Percentiles rank a stretch among this genome's conserved stretches.
These are phyloP conservation scores for Allolobophora icterica DNA, from an alignment of 2,888 invertebrate genomes.

Conservation along the genomic window DNA sequence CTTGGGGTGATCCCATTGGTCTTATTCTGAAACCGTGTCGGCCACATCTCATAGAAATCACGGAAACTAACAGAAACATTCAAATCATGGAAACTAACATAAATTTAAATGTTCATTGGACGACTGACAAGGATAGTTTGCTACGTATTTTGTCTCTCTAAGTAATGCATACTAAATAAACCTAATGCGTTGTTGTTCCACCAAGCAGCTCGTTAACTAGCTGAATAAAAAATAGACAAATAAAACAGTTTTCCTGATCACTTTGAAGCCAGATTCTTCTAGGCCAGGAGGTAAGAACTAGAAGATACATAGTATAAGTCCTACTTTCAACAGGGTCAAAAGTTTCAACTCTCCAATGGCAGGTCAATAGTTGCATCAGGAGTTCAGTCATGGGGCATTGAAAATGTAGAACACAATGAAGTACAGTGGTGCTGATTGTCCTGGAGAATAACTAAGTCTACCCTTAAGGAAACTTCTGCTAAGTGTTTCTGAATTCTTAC, in stretches of 20 bases:
- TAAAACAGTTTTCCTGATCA: background rate
- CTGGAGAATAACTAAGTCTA: background rate
- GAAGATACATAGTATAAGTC: background rate
- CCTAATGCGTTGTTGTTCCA: background rate
- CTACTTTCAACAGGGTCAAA: too few species aligned
- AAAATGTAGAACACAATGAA: background rate
- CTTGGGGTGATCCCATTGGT: constrained; percentile 99
- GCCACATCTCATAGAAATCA: constrained; percentile 92
- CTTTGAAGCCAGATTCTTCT: background rate
- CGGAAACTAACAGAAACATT: constrained; percentile 70
- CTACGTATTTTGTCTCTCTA: background rate
- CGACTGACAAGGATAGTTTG: background rate
- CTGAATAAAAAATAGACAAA: background rate
- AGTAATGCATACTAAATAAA: background rate
- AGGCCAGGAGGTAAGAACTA: background rate
- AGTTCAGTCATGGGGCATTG: too few species aligned
- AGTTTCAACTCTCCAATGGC: too few species aligned
- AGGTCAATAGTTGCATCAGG: too few species aligned
- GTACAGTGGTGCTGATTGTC: background rate
- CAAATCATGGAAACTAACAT: constrained; percentile 80
- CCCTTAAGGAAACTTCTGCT: background rate
- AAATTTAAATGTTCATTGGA: background rate
- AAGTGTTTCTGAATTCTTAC: constrained; percentile 63
- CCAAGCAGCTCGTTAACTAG: background rate
- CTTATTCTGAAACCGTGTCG: constrained; percentile 98